Evolutionary conservation across 2,113 vertebrate species (phyloP).

Genomic region (Prochilodus magdalenae): DNA sequence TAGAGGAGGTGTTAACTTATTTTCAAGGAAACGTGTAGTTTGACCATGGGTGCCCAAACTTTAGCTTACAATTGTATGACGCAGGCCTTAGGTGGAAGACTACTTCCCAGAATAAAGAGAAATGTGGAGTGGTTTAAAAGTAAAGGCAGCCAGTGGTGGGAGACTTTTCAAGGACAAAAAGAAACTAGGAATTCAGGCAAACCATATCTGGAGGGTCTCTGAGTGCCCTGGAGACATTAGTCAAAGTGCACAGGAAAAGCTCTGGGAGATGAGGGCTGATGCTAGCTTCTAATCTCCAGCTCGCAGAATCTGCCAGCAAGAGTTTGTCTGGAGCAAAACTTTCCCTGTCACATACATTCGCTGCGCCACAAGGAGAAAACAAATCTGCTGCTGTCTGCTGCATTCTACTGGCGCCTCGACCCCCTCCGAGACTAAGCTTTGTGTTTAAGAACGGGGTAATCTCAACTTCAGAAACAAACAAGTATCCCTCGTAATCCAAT

Average conservation of each 20-base stretch:
- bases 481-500: constrained; percentile 58
- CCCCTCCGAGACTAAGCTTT: neutral
- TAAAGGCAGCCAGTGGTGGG: neutral
- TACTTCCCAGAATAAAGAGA: neutral
- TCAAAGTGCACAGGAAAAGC: constrained; percentile 5
- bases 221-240: constrained; percentile 53
- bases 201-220: constrained; percentile 53
- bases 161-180: constrained; percentile 64
- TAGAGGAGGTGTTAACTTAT: too few species aligned
- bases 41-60: too few species aligned
- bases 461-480: constrained; percentile 49
- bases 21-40: too few species aligned
- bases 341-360: constrained; percentile 25
- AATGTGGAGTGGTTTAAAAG: neutral
- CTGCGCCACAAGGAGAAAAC: constrained; percentile 58
- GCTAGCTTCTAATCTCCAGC: neutral
- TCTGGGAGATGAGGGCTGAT: constrained; percentile 2
- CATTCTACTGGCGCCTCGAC: neutral
- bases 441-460: constrained; percentile 42
- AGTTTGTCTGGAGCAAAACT: constrained; percentile 47
- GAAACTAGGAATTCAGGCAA: constrained; percentile 47
- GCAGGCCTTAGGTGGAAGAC: too few species aligned
- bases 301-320: neutral
- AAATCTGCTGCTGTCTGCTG: constrained; percentile 57
- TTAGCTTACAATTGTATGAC: too few species aligned